Percentiles rank a stretch among this genome's conserved stretches.
Conservation (phyloP, 2,113 vertebrate genomes). For the Sinocyclocheilus anophthalmus region DNA sequence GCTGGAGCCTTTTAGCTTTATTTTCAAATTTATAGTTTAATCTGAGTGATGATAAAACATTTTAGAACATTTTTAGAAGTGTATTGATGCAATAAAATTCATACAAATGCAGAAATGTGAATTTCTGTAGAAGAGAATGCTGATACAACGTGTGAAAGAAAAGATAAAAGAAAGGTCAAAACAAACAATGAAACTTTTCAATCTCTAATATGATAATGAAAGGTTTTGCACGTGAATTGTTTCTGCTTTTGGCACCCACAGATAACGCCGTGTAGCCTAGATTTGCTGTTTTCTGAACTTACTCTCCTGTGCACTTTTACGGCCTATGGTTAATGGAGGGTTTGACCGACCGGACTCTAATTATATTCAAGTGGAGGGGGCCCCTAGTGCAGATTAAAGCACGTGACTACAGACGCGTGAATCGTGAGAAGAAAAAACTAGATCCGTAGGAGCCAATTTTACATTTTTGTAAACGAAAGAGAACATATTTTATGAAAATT, state of each 20-base stretch:
- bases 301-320: constrained; percentile 2
- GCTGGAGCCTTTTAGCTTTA: background rate
- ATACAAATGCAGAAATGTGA: background rate
- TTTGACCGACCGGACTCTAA: constrained; percentile 48
- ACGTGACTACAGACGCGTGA: constrained; percentile 53
- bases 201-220: constrained; percentile 17
- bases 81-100: background rate
- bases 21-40: background rate
- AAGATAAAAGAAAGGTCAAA: background rate
- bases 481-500: background rate
- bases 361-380: constrained; percentile 33
- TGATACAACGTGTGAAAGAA: background rate
- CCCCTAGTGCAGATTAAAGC: constrained; percentile 38
- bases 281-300: constrained; percentile 9
- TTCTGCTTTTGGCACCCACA: background rate
- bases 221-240: background rate
- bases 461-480: constrained; percentile 2
- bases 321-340: constrained; percentile 56
- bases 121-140: background rate
- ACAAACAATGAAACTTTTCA: constrained; percentile 5
- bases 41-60: background rate
- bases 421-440: background rate
- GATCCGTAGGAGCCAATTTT: background rate
- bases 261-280: background rate
- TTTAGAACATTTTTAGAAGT: background rate